These are phyloP conservation scores for Cenopis cana DNA, from an alignment of 2,888 invertebrate species.

Conservation along the genomic window DNA sequence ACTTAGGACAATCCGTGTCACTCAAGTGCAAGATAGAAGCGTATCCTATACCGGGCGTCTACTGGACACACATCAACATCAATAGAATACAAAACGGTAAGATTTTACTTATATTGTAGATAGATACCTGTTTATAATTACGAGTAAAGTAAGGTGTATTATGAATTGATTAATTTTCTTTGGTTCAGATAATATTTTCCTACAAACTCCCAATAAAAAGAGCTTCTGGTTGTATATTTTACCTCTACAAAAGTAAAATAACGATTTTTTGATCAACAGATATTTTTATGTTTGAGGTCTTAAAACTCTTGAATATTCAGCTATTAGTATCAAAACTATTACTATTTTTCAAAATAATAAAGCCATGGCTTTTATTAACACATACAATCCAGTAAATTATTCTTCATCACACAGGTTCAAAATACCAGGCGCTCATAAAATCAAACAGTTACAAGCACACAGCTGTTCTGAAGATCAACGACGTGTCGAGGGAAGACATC, in stretches of 20 bases:
- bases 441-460: constrained; percentile 83
- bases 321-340: background rate
- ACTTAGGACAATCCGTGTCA: constrained; percentile 86
- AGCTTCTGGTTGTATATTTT: too few species aligned
- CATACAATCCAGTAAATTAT: background rate
- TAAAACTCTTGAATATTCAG: too few species aligned
- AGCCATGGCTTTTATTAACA: background rate
- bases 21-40: constrained; percentile 90
- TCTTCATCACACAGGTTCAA: constrained; percentile 54
- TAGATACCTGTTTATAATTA: background rate
- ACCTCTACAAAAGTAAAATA: too few species aligned
- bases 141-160: background rate
- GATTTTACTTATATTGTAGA: background rate
- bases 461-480: constrained; percentile 83
- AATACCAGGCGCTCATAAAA: constrained; percentile 64
- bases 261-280: too few species aligned
- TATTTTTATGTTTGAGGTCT: too few species aligned
- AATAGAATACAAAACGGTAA: constrained; percentile 85
- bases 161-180: background rate
- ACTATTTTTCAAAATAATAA: background rate
- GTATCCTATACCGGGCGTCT: constrained; percentile 88
- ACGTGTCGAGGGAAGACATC: constrained; percentile 83
- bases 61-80: constrained; percentile 88
- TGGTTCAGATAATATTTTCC: background rate
- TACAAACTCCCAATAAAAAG: background rate